Conservation (phyloP, 2,797 vertebrate genomes). For the Centropyge bicolor region DNA sequence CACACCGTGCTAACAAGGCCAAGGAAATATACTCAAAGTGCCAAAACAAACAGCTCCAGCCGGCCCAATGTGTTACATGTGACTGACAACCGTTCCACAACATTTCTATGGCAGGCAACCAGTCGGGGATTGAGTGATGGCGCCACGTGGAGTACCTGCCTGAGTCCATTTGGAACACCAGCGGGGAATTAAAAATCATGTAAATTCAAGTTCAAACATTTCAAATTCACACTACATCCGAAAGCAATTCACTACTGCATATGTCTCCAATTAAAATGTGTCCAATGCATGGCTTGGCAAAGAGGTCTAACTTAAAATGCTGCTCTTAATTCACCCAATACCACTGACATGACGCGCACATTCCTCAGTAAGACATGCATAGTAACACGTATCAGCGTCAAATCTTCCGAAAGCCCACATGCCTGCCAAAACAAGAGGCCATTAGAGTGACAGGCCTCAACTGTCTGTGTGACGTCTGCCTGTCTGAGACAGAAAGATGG, state of each 20-base stretch:
- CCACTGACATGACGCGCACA: slow-evolving; percentile 37
- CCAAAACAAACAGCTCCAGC: slow-evolving; percentile 66
- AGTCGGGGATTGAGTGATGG: slow-evolving; percentile 60
- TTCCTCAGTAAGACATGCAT: slow-evolving; percentile 62
- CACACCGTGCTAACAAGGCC: slow-evolving; percentile 48
- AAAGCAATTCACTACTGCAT: not conserved
- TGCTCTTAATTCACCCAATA: slow-evolving; percentile 42
- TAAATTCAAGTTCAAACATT: slow-evolving; percentile 12
- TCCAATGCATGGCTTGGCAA: slow-evolving; percentile 8
- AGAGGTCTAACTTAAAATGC: slow-evolving; percentile 31
- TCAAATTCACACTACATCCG: not conserved
- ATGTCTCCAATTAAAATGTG: slow-evolving; percentile 7
- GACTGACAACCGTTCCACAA: slow-evolving; percentile 71
- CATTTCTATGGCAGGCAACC: slow-evolving; percentile 62
- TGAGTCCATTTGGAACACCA: slow-evolving; percentile 40
- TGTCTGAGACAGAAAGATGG: slow-evolving; percentile 67
- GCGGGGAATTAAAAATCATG: slow-evolving; percentile 10
- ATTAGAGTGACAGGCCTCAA: slow-evolving; percentile 74
- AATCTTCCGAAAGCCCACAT: slow-evolving; percentile 63
- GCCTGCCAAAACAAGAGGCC: slow-evolving; percentile 68
- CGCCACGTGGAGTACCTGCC: slow-evolving; percentile 54
- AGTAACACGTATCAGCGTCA: slow-evolving; percentile 52
- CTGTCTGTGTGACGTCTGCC: slow-evolving; percentile 69
- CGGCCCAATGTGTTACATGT: slow-evolving; percentile 50
- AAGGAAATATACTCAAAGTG: slow-evolving; percentile 56